Conservation (phyloP, 2,797 vertebrate species). For the Coregonus sp. region DNA sequence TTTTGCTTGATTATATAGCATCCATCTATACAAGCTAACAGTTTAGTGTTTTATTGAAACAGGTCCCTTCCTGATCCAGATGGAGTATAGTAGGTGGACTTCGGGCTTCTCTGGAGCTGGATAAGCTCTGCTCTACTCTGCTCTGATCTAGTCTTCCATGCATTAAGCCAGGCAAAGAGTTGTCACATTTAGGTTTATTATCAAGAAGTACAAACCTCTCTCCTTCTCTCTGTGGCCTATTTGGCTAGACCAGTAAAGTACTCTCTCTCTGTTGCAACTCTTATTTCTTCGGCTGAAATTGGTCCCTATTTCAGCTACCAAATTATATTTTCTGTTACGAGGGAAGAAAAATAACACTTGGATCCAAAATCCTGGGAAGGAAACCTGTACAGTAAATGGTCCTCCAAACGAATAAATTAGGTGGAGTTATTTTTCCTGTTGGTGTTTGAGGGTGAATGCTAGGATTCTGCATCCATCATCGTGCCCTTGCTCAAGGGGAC, state of each 20-base stretch:
- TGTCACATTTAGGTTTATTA: conserved; percentile 23
- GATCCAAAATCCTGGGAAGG: conserved; percentile 23
- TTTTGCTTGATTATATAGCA: neutral
- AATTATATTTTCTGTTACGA: conserved; percentile 8
- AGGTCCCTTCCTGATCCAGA: neutral
- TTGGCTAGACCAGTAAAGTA: conserved; percentile 2
- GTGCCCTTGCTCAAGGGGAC: conserved; percentile 54
- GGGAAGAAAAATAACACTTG: conserved; percentile 9
- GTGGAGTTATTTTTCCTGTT: conserved; percentile 32
- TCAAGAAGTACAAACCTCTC: conserved; percentile 12
- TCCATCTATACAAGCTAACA: neutral
- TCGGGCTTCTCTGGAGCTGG: neutral
- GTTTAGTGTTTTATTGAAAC: conserved; percentile 6
- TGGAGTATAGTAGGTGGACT: neutral
- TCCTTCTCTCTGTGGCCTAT: conserved; percentile 13
- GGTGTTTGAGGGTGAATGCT: conserved; percentile 46
- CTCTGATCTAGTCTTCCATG: neutral
- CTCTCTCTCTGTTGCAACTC: conserved; percentile 13
- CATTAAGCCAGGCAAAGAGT: neutral
- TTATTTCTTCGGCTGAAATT: conserved; percentile 20
- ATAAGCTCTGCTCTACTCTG: neutral
- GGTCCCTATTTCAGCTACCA: conserved; percentile 14
- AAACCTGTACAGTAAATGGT: conserved; percentile 35
- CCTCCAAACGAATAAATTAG: conserved; percentile 35
- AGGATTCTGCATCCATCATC: conserved; percentile 48